phyloP scores from a whole-genome alignment of 2,113 vertebrate species.

The Myotis yumanensis region DNA sequence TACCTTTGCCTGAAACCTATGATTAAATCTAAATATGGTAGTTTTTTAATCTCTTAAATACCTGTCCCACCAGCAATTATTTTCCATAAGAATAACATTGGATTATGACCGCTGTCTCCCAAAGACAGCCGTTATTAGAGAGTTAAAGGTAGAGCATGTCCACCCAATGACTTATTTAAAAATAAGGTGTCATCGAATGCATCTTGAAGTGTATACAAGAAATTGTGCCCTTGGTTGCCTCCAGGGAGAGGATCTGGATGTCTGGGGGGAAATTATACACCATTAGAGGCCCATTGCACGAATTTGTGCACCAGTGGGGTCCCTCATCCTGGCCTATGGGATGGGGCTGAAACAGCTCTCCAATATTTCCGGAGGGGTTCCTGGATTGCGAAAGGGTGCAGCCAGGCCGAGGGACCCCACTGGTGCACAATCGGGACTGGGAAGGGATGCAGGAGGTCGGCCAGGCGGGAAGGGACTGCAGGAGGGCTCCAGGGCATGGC shows the following conservation, averaged over 20 bases:
- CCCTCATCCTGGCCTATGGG: too few relatives aligned
- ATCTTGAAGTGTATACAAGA: neutral
- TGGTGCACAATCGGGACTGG: too few relatives aligned
- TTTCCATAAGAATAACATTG: constrained; percentile 10
- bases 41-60: constrained; percentile 16
- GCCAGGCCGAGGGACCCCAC: too few relatives aligned
- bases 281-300: neutral
- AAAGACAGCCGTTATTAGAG: neutral
- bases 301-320: too few relatives aligned
- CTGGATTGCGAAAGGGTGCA: too few relatives aligned
- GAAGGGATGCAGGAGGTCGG: too few relatives aligned
- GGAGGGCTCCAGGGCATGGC: too few relatives aligned
- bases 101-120: neutral
- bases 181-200: neutral
- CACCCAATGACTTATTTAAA: neutral
- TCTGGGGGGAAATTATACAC: neutral
- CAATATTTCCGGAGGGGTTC: too few relatives aligned
- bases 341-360: too few relatives aligned
- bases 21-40: neutral
- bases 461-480: too few relatives aligned
- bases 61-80: neutral
- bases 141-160: neutral
- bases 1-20: neutral
- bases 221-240: neutral
- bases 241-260: neutral